Evolutionary conservation across 2,797 vertebrate species (phyloP), one percentile per base, ranked within the genome.

Genomic region (Schizopygopsis malacanthus): DNA sequence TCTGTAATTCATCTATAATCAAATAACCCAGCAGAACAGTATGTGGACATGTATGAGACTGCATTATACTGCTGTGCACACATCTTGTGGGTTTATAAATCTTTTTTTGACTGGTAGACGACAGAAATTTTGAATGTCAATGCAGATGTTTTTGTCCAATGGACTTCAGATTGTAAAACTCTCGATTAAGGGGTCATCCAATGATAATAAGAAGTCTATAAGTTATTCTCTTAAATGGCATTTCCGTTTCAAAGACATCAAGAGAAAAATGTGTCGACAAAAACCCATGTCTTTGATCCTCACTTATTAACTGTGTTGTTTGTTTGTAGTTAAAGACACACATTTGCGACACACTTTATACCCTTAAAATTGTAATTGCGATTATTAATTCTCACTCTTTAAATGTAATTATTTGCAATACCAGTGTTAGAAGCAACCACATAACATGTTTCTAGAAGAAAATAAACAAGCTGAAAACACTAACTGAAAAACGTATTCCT

Each of bases 1-100:
- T 85, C 91, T 92, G 90, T 89, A 85, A 89, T 79, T 85, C 25
- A 61, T 39, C 79, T 67, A 47, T 77, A 67, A 82, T 78, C 61
- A 71, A 45, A 81, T 47, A 76, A 71, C 9, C 25, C 20, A 54
- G 22, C 43, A 16, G 50, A 71, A 71, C 41, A 52, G 45, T 61
- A 56, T 22, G 47, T 41, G 61, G 22, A 52, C 37, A 54, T 50
- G 54, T 75, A 28, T 3, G 18, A 41, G 65, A 41, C 28, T 47
- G 16, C 63, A 41, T 25, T 25, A 15, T 39, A 9, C 67, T 43
- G 45, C 28, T 15, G 45, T 43, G 50, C 0, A 0, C 15, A 1
- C 3, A 3, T 41, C 7, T 43, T 56, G 72, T 76, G 56, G 72
- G 28, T 67, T 83, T 52, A 25, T 82, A 82, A 82, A 82, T 82